Percentiles rank a stretch among this genome's conserved stretches.
These are phyloP conservation scores for Illadopsis cleaveri DNA, from an alignment of 2,113 vertebrate species.

Conservation along the genomic window DNA sequence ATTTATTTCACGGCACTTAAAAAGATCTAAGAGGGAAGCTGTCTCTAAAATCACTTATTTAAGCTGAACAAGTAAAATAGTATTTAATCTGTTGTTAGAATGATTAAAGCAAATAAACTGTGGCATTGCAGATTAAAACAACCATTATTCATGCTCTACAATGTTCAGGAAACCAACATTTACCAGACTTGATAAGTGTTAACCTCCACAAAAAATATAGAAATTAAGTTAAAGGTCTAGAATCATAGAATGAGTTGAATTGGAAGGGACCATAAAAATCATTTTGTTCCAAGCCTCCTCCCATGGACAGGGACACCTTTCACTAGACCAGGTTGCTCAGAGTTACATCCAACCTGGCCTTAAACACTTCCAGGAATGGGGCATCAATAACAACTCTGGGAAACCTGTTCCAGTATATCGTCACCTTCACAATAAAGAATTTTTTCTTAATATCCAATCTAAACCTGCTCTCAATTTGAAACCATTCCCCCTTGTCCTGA, in stretches of 20 bases:
- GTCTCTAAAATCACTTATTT: background rate
- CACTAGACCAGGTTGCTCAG: background rate
- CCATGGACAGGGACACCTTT: background rate
- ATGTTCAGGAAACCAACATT: background rate
- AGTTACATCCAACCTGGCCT: background rate
- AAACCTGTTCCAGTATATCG: background rate
- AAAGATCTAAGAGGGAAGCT: background rate
- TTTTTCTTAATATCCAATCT: background rate
- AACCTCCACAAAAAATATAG: background rate
- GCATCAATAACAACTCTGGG: background rate
- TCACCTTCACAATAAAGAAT: background rate
- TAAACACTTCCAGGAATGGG: background rate
- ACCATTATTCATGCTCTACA: background rate
- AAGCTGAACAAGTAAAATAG: background rate
- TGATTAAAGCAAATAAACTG: background rate
- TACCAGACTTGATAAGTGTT: background rate
- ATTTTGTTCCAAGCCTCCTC: background rate
- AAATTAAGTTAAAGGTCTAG: background rate
- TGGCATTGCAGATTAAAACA: background rate
- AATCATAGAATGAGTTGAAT: background rate
- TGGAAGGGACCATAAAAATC: background rate
- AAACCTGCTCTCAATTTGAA: background rate
- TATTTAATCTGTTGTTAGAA: background rate
- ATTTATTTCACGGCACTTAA: background rate
- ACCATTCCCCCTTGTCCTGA: background rate